A percentile compares a stretch with the other conserved stretches of the same genome.
These are phyloP conservation scores for Micronycteris hirsuta DNA, from an alignment of 2,113 vertebrate species.

Conservation along the genomic window DNA sequence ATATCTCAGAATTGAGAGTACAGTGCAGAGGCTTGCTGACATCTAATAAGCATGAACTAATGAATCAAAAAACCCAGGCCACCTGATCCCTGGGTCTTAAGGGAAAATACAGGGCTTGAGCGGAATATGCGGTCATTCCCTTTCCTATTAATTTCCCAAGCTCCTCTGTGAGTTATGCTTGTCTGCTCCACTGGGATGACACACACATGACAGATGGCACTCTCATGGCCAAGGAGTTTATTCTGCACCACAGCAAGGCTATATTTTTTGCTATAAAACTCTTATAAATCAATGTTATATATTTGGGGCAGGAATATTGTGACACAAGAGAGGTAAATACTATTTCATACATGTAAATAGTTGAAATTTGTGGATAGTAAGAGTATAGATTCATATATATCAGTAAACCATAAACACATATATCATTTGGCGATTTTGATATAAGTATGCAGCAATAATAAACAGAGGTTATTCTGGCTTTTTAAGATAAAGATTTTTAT, in stretches of 20 bases:
- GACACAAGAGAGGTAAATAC: background rate
- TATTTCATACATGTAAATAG: background rate
- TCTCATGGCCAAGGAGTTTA: background rate
- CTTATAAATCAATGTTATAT: background rate
- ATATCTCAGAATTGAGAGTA: background rate
- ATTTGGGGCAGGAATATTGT: background rate
- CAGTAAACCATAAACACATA: background rate
- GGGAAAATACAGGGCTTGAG: constrained; percentile 27
- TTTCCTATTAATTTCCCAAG: constrained; percentile 45
- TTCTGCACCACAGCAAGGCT: background rate
- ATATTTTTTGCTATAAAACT: background rate
- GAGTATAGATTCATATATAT: background rate
- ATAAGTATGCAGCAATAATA: background rate
- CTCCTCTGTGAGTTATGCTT: constrained; percentile 19
- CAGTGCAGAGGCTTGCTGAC: background rate
- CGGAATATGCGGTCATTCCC: constrained; percentile 1
- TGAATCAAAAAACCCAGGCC: constrained; percentile 37
- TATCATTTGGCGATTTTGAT: background rate
- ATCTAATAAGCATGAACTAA: constrained; percentile 42
- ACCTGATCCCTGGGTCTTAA: constrained; percentile 52
- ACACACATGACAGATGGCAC: constrained; percentile 48
- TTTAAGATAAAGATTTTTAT: background rate
- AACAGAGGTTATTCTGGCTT: background rate
- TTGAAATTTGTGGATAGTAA: background rate
- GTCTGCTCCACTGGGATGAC: background rate